phyloP scores from a whole-genome alignment of 2,113 vertebrate species.

The Limnothrissa miodon region DNA sequence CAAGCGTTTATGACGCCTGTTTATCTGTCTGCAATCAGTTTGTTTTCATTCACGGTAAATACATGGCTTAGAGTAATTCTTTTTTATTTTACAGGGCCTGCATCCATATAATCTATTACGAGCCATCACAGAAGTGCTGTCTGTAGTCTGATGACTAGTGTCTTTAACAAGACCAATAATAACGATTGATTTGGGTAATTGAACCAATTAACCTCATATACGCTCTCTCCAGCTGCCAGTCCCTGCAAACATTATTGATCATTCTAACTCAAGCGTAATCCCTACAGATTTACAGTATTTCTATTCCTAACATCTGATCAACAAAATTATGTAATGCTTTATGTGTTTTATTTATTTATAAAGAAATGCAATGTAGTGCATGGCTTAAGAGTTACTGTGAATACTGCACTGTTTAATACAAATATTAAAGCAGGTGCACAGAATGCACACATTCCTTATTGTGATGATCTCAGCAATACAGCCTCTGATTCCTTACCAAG shows the following conservation, averaged over 20 bases:
- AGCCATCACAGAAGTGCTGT: not conserved
- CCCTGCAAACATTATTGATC: conserved; percentile 57
- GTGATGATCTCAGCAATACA: not conserved
- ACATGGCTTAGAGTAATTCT: not conserved
- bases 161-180: conserved; percentile 52
- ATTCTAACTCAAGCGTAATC: not conserved
- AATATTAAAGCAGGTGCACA: not conserved
- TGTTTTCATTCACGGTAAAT: not conserved
- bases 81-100: not conserved
- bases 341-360: not conserved
- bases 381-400: not conserved
- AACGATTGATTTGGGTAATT: conserved; percentile 65
- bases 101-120: not conserved
- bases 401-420: not conserved
- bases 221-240: conserved; percentile 41
- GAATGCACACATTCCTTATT: not conserved
- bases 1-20: not conserved
- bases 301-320: not conserved
- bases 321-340: not conserved
- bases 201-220: conserved; percentile 43
- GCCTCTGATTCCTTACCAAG: not conserved
- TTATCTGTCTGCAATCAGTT: not conserved
- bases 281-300: not conserved
- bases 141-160: not conserved
- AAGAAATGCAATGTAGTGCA: not conserved